phyloP scores from a whole-genome alignment of 2,888 invertebrate genomes.

The Drosophila subsilvestris region DNA sequence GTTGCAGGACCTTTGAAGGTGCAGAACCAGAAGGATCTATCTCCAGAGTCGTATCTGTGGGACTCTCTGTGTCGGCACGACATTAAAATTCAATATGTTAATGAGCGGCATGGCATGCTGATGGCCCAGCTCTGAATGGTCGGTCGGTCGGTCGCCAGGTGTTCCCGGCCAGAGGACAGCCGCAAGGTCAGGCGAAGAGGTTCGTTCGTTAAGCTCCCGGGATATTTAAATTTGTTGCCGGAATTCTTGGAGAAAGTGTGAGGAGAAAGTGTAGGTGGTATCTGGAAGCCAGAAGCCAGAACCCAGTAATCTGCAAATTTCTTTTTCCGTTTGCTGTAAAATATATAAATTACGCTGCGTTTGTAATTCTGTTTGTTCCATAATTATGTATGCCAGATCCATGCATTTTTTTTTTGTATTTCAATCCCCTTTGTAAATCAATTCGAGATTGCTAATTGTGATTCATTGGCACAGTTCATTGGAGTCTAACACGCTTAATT shows the following conservation, averaged over 20 bases:
- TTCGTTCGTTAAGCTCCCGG: conserved; percentile 20
- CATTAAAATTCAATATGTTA: conserved; percentile 77
- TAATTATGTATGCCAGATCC: conserved; percentile 27
- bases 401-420: conserved; percentile 26
- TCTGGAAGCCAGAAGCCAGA: too few species aligned
- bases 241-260: conserved; percentile 1
- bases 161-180: conserved; percentile 35
- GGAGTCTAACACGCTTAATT: conserved; percentile 65
- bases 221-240: conserved; percentile 41
- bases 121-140: conserved; percentile 4
- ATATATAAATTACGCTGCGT: conserved; percentile 3
- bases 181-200: conserved; percentile 55
- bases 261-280: not conserved
- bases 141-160: conserved; percentile 6
- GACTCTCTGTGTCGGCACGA: conserved; percentile 49
- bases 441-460: conserved; percentile 58
- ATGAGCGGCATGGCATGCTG: conserved; percentile 49
- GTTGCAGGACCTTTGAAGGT: conserved; percentile 18
- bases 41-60: conserved; percentile 4
- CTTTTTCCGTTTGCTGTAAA: conserved; percentile 6
- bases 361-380: conserved; percentile 40
- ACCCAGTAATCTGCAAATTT: not conserved
- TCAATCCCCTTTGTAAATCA: conserved; percentile 23
- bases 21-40: conserved; percentile 1
- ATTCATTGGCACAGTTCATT: conserved; percentile 63